These are phyloP conservation scores for Takifugu rubripes DNA, from an alignment of 2,797 vertebrate species.

Conservation along the genomic window DNA sequence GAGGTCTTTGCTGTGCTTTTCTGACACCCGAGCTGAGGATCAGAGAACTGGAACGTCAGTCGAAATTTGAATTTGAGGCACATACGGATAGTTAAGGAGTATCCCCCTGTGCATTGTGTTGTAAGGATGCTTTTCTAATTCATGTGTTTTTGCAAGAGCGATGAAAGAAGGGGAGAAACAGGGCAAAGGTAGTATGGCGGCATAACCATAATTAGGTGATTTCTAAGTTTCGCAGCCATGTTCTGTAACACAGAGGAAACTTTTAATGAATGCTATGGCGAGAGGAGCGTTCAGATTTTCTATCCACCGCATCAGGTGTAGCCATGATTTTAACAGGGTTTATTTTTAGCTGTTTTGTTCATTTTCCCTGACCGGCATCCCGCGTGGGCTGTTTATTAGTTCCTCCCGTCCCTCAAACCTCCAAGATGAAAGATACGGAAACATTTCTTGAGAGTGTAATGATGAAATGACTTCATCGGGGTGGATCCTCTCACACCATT, in stretches of 20 bases:
- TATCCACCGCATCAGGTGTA: conserved; percentile 7
- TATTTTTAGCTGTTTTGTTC: conserved; percentile 2
- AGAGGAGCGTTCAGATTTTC: conserved; percentile 26
- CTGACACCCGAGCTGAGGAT: conserved; percentile 68
- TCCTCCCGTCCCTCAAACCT: conserved; percentile 6
- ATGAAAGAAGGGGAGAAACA: conserved; percentile 54
- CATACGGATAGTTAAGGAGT: conserved; percentile 59
- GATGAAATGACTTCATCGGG: conserved; percentile 44
- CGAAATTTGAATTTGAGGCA: conserved; percentile 62
- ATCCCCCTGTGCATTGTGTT: conserved; percentile 61
- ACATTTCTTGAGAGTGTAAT: conserved; percentile 32
- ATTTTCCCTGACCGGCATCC: conserved; percentile 8
- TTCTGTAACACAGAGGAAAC: conserved; percentile 50
- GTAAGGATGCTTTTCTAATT: conserved; percentile 61
- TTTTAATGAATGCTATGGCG: conserved; percentile 44
- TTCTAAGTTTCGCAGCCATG: conserved; percentile 53
- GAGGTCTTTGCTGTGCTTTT: conserved; percentile 62
- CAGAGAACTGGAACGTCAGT: conserved; percentile 62
- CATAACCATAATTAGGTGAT: conserved; percentile 62
- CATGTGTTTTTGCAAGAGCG: conserved; percentile 65
- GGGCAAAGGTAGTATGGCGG: conserved; percentile 54
- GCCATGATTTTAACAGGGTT: conserved; percentile 19
- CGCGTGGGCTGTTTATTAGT: conserved; percentile 11
- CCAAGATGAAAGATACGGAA: conserved; percentile 23
- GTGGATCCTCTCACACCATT: conserved; percentile 26